phyloP scores from a whole-genome alignment of 2,797 vertebrate species.

The Numenius phaeopus region DNA sequence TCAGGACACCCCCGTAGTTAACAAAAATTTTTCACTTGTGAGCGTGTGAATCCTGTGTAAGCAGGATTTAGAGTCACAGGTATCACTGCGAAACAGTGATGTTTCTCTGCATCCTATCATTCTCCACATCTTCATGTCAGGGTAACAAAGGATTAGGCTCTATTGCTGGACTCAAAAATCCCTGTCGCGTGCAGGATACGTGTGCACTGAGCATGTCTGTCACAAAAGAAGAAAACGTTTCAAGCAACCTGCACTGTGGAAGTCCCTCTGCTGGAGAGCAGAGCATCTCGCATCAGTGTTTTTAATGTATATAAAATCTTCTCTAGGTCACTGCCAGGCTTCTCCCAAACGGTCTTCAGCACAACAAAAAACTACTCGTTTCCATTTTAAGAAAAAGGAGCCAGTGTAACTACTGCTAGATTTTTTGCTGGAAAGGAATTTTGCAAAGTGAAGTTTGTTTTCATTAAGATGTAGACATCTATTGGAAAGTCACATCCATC shows the following conservation, averaged over 20 bases:
- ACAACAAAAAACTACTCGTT: background rate
- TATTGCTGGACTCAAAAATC: background rate
- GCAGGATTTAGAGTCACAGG: background rate
- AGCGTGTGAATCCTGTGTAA: background rate
- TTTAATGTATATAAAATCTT: background rate
- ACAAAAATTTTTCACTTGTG: background rate
- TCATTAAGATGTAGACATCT: background rate
- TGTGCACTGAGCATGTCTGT: background rate
- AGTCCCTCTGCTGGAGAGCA: constrained; percentile 26
- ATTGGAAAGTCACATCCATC: background rate
- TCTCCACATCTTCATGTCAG: background rate
- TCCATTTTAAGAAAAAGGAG: background rate
- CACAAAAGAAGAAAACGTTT: background rate
- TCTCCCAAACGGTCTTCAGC: background rate
- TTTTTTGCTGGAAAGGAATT: background rate
- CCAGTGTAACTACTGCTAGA: background rate
- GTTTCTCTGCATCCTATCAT: background rate
- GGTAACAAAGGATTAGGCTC: background rate
- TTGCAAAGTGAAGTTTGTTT: background rate
- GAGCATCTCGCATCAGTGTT: background rate
- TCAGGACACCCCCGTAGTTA: background rate
- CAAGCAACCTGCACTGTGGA: background rate
- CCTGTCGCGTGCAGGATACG: background rate
- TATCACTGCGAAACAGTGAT: background rate
- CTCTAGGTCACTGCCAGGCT: background rate